Base-by-base conservation (phyloP, 2,113 vertebrate species). In the Larimichthys polyactis region DNA sequence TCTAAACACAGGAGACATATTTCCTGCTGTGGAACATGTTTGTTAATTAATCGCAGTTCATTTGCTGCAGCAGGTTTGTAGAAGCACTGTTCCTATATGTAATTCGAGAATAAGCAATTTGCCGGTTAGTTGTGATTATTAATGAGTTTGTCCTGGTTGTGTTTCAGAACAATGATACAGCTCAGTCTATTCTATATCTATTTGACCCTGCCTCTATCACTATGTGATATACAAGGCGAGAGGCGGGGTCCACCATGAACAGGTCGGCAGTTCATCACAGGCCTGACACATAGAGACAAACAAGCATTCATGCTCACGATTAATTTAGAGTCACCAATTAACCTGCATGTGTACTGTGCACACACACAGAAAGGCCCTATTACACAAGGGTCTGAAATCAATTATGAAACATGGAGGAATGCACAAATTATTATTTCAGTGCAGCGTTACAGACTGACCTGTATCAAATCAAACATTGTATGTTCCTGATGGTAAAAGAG, bases 1-100 rank as follows among this genome's bases (percentile, higher is more conserved):
- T 82, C 62, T 27, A 69, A 64, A 74, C 64, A 43, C 63, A 63
- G 55, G 15, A 62, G 40, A 64, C 24, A 11, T 2, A 22, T 46
- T 70, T 40, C 36, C 15, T 44, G n/a, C 17, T 29, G 12, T 49
- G 55, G 29, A 43, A 44, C 5, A 3, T 11, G 17, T 51, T 44
- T 54, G 46, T 63, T 64, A 54, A 67, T 72, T 49, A 19, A 43
- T 49, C 62, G 40, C 20, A 24, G 3, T 46, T 46, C 12, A 46
- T 46, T 51, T 49, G 69, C 27, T 24, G 15, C 2, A 24, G 32
- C 22, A 63, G 48, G 49, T 43, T 60, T 60, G 52, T 63, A 8
- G 27, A 51, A 64, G n/a, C 46, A 17, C 24, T 19, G 49, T 40
- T 27, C 11, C 4, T 63, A 22, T 11, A 75, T 58, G 27, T 69